These are phyloP conservation scores for Epicauta chinensis DNA, from an alignment of 1,140 invertebrate species.

Conservation along the genomic window DNA sequence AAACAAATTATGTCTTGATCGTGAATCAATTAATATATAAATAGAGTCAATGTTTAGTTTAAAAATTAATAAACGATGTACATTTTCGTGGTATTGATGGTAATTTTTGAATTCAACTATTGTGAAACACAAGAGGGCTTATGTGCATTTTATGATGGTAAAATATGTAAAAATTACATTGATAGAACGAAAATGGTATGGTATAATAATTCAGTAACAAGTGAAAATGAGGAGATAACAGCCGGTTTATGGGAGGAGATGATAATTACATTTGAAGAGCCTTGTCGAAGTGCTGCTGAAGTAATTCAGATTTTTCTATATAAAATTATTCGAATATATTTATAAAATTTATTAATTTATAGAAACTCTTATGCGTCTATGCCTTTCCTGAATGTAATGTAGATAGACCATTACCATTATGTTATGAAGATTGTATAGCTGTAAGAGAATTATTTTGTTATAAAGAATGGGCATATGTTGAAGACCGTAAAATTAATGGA, in stretches of 20 bases:
- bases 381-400: slow-evolving; percentile 83
- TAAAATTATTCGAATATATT: slow-evolving; percentile 5
- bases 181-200: slow-evolving; percentile 66
- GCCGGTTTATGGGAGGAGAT: slow-evolving; percentile 77
- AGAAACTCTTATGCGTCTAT: slow-evolving; percentile 83
- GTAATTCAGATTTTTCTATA: slow-evolving; percentile 42
- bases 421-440: slow-evolving; percentile 89
- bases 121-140: slow-evolving; percentile 47
- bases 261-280: slow-evolving; percentile 68
- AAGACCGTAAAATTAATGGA: slow-evolving; percentile 76
- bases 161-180: slow-evolving; percentile 78
- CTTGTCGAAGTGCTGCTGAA: slow-evolving; percentile 80
- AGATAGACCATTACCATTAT: slow-evolving; percentile 62
- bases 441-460: slow-evolving; percentile 86
- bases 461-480: slow-evolving; percentile 84
- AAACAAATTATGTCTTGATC: slow-evolving; percentile 5
- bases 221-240: slow-evolving; percentile 80
- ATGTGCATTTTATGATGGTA: slow-evolving; percentile 83
- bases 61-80: slow-evolving; percentile 9
- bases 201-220: slow-evolving; percentile 72
- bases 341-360: slow-evolving; percentile 15
- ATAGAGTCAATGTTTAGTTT: slow-evolving; percentile 11
- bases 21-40: background rate
- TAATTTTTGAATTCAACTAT: background rate
- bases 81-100: slow-evolving; percentile 4